These are phyloP conservation scores for Ophonus ardosiacus DNA, from an alignment of 2,888 invertebrate genomes.

Conservation along the genomic window DNA sequence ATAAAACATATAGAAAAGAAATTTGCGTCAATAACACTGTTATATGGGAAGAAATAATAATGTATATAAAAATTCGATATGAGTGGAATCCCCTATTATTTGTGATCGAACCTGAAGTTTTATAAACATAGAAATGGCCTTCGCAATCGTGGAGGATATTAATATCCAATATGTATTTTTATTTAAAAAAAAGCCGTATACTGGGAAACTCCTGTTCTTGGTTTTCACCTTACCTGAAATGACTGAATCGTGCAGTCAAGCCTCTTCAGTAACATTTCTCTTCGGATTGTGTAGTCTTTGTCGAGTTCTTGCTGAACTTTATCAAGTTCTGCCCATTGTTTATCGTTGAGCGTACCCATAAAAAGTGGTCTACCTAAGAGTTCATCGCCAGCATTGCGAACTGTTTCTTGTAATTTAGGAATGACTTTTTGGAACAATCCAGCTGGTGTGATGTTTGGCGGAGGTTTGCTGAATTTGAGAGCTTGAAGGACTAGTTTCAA, in stretches of 20 bases:
- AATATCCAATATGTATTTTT: no score
- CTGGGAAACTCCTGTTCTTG: neutral
- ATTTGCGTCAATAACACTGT: no score
- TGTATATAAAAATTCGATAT: no score
- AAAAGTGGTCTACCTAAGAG: constrained; percentile 88
- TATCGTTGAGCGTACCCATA: constrained; percentile 82
- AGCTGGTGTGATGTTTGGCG: constrained; percentile 87
- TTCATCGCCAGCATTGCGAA: constrained; percentile 80
- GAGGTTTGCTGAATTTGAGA: constrained; percentile 91
- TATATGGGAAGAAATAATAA: no score
- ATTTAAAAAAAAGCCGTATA: no score
- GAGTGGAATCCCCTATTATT: no score
- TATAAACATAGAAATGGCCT: no score
- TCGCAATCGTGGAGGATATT: no score
- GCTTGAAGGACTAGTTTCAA: constrained; percentile 88
- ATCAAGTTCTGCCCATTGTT: constrained; percentile 90
- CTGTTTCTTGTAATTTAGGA: constrained; percentile 82
- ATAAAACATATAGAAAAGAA: no score
- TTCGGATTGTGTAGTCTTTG: constrained; percentile 88
- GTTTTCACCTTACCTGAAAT: constrained; percentile 84
- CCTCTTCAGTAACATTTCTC: constrained; percentile 92
- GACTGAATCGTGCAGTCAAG: constrained; percentile 98
- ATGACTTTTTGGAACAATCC: constrained; percentile 88
- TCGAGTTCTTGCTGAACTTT: constrained; percentile 84
- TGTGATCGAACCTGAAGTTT: no score